These are phyloP conservation scores for Drosophila flavopinicola DNA, from an alignment of 2,888 invertebrate species.

Conservation along the genomic window DNA sequence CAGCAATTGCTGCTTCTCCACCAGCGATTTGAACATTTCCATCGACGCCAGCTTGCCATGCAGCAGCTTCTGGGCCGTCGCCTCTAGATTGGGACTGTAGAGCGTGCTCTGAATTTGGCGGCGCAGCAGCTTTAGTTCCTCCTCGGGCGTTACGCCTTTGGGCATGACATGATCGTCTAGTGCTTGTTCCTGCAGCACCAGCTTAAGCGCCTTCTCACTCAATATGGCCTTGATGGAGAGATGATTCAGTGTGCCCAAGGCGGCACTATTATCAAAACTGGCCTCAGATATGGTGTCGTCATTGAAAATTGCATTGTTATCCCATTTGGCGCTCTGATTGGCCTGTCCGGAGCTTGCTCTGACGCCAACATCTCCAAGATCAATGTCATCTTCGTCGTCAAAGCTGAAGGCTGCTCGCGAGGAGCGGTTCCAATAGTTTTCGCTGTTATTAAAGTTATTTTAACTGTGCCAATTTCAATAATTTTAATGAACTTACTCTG, in stretches of 20 bases:
- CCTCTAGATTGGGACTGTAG: constrained; percentile 79
- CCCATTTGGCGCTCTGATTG: constrained; percentile 53
- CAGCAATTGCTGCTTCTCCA: constrained; percentile 89
- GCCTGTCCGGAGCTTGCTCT: constrained; percentile 12
- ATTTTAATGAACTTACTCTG: constrained; percentile 30
- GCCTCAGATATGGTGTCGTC: constrained; percentile 83
- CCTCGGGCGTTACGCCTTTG: constrained; percentile 83
- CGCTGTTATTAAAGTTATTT: constrained; percentile 85
- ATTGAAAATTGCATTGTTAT: constrained; percentile 69
- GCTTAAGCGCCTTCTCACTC: constrained; percentile 79
- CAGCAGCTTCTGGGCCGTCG: constrained; percentile 83
- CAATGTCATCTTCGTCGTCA: constrained; percentile 90
- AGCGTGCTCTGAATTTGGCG: constrained; percentile 80
- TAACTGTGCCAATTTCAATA: neutral
- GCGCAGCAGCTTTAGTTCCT: constrained; percentile 82
- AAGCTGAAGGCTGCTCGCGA: constrained; percentile 90
- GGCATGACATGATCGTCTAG: constrained; percentile 78
- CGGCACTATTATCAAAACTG: constrained; percentile 80
- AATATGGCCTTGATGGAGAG: constrained; percentile 82
- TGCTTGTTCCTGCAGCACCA: constrained; percentile 79
- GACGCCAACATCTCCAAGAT: constrained; percentile 6
- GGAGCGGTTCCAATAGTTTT: constrained; percentile 92
- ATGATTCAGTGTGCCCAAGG: constrained; percentile 71
- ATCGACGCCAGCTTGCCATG: constrained; percentile 85
- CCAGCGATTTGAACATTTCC: constrained; percentile 86